These are phyloP conservation scores for Archocentrus centrarchus DNA, from an alignment of 2,113 vertebrate genomes.

Conservation along the genomic window DNA sequence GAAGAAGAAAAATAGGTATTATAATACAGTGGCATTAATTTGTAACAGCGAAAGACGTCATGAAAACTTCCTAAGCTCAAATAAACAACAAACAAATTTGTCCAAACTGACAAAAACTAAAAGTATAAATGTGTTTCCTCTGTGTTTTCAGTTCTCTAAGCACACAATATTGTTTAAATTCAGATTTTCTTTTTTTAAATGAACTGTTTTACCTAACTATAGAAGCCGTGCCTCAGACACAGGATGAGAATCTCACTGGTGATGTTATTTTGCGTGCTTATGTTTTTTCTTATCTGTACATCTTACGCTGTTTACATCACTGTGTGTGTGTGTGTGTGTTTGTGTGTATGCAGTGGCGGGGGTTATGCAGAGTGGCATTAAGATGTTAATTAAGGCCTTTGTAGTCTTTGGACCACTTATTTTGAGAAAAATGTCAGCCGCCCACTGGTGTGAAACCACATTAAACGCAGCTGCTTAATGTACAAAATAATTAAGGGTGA, in stretches of 20 bases:
- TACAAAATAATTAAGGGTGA: constrained; percentile 60
- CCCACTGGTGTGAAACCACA: constrained; percentile 56
- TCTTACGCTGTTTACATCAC: constrained; percentile 19
- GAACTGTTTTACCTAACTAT: not conserved
- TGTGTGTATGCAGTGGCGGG: not conserved
- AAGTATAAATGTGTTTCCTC: no score
- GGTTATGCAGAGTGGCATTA: constrained; percentile 29
- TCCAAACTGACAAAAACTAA: not conserved
- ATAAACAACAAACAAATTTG: not conserved
- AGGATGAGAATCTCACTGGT: not conserved
- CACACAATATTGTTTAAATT: no score
- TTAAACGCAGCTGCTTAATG: constrained; percentile 61
- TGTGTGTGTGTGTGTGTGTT: not conserved
- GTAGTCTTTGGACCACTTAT: constrained; percentile 57
- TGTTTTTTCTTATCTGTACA: constrained; percentile 18
- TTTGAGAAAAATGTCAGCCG: constrained; percentile 54
- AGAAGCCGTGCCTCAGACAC: not conserved
- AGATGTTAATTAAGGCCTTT: constrained; percentile 62
- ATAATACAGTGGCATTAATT: not conserved
- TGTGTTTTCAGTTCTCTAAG: no score
- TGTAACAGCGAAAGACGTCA: not conserved
- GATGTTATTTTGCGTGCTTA: not conserved
- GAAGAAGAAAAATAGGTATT: not conserved
- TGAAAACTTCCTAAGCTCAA: not conserved
- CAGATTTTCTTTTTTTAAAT: no score